phyloP scores from a whole-genome alignment of 2,888 invertebrate species.

The Philonicus albiceps region DNA sequence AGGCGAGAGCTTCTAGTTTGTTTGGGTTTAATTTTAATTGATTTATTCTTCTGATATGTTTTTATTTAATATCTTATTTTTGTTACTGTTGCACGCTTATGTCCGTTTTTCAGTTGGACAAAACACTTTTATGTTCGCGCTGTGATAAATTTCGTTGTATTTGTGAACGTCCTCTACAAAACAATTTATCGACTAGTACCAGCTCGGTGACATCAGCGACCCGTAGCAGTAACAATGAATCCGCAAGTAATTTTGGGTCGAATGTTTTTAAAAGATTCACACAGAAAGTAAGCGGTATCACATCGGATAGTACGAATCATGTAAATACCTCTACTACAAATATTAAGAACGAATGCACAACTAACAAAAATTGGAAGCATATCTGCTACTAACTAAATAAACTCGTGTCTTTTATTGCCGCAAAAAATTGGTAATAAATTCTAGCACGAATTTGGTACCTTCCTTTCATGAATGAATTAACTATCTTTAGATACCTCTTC shows the following conservation, averaged over 20 bases:
- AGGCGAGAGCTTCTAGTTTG: background rate
- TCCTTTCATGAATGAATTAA: background rate
- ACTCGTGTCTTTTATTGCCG: background rate
- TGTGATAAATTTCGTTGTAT: conserved; percentile 63
- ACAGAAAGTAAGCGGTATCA: conserved; percentile 57
- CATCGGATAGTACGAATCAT: conserved; percentile 48
- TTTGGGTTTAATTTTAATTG: conserved; percentile 21
- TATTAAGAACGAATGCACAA: background rate
- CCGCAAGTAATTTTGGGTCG: conserved; percentile 52
- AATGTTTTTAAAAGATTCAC: conserved; percentile 62
- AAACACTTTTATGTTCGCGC: conserved; percentile 60
- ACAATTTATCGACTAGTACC: conserved; percentile 51
- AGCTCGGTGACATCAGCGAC: conserved; percentile 53
- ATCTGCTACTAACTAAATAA: background rate
- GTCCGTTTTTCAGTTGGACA: conserved; percentile 61
- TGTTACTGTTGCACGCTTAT: conserved; percentile 47
- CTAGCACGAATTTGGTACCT: background rate
- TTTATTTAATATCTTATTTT: conserved; percentile 42
- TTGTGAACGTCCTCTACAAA: conserved; percentile 54
- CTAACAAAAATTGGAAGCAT: conserved; percentile 24
- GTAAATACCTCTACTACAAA: conserved; percentile 44
- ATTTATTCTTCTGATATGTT: conserved; percentile 43
- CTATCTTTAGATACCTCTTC: background rate
- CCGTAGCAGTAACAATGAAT: conserved; percentile 42
- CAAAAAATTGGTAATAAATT: background rate